A percentile compares a stretch with the other conserved stretches of the same genome.
Evolutionary conservation across 2,113 vertebrate species (phyloP).

Genomic region (Passer montanus): DNA sequence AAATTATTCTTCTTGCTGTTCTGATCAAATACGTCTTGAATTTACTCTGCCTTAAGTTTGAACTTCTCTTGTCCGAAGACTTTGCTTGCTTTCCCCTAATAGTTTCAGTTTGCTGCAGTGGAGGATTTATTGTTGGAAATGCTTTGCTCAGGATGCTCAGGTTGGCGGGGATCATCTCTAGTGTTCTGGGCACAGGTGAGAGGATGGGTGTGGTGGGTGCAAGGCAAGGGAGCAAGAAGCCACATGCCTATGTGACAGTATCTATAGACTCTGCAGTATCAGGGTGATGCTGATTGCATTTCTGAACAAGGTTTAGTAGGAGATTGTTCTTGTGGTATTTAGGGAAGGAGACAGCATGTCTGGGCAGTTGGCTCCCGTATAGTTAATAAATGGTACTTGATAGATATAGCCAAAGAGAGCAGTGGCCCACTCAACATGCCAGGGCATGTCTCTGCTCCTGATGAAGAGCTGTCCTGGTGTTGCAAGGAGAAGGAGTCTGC

Average conservation of each 20-base stretch:
- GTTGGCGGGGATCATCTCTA: background rate
- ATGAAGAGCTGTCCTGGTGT: background rate
- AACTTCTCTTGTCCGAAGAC: background rate
- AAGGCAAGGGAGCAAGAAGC: background rate
- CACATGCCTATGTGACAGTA: fast-evolving
- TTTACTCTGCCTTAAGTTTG: background rate
- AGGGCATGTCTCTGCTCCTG: background rate
- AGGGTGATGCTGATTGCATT: background rate
- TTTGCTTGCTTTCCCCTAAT: background rate
- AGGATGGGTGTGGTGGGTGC: background rate
- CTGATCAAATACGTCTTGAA: background rate
- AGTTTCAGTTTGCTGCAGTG: background rate
- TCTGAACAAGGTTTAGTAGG: background rate
- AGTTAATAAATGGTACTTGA: background rate
- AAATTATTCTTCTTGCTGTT: background rate
- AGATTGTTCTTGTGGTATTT: background rate
- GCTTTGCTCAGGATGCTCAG: background rate
- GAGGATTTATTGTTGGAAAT: background rate
- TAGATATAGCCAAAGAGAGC: background rate
- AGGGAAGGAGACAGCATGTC: background rate
- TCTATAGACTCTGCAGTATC: background rate
- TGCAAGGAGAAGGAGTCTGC: background rate
- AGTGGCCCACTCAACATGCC: background rate
- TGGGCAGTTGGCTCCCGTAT: background rate
- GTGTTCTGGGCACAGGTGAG: fast-evolving